Evolutionary conservation across 1,140 invertebrate genomes (phyloP), one percentile per base, ranked within the genome.

Genomic region (Stegodyphus dumicola): DNA sequence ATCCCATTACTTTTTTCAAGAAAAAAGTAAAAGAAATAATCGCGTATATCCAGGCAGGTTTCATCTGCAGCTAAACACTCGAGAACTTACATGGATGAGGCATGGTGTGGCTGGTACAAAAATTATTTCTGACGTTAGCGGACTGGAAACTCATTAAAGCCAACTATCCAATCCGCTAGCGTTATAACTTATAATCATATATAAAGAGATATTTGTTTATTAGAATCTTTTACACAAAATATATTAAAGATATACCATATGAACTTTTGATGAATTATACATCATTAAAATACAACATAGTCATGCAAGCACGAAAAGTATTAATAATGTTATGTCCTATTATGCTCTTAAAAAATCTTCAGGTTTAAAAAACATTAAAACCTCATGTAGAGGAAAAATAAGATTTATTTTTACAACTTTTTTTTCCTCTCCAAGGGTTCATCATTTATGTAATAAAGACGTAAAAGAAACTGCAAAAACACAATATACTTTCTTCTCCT

Each of bases 51-150:
- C 80, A 86, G 85, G 85, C 85, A 80, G 84, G 67, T 80, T 86
- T 80, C 73, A 76, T 79, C 77, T 86, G 85, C 85, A 86, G 85
- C 85, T 86, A 86, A 86, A 86, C 85, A 86, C 85, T 86, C 85
- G 75, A 65, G 60, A 73, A 73, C 74, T 69, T 79, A 74, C 84
- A 64, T 60, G 54, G 67, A 33, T 66, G 73, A 65, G 76, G 76
- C 85, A 67, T 86, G 85, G 85, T 86, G 85, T 86, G 85, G 85
- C 85, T 80, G 73, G 49, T 15, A 75, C 67, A 73, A 60, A 74
- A 75, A 75, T 71, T 18, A 60, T 69, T 75, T 69, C 60, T 11
- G 52, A 86, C 84, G 84, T 56, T 86, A 86, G 84, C 84, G 84
- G 84, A 86, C 51, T 78, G 75, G 84, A 86, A 53, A 77, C 81